Conservation (phyloP, 2,113 vertebrate genomes). For the Narcine bancroftii region DNA sequence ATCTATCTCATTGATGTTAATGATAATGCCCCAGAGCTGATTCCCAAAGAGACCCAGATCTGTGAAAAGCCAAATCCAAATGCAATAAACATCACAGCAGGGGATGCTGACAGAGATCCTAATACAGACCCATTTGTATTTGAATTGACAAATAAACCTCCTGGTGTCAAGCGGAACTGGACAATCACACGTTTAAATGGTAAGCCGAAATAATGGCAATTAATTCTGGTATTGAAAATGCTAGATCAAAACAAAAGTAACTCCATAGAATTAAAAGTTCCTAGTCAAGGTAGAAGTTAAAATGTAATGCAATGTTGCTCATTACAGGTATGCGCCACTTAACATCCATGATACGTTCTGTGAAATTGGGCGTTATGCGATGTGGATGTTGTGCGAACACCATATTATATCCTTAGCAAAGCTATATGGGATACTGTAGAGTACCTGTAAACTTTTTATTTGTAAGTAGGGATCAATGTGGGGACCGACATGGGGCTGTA, state of each 20-base stretch:
- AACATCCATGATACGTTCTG: too few species aligned
- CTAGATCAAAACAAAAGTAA: not conserved
- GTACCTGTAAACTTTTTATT: too few species aligned
- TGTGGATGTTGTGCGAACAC: too few species aligned
- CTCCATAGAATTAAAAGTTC: not conserved
- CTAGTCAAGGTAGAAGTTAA: not conserved
- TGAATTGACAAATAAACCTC: slow-evolving; percentile 75
- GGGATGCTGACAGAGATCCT: slow-evolving; percentile 79
- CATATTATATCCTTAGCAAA: too few species aligned
- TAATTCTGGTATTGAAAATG: not conserved
- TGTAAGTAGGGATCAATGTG: too few species aligned
- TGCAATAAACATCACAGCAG: slow-evolving; percentile 86
- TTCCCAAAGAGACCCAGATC: slow-evolving; percentile 85
- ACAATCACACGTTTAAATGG: slow-evolving; percentile 83
- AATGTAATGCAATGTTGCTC: not conserved
- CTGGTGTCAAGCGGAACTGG: slow-evolving; percentile 85
- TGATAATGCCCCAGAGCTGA: slow-evolving; percentile 82
- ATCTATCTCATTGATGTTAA: slow-evolving; percentile 95
- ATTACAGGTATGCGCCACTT: too few species aligned
- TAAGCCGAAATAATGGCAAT: slow-evolving; percentile 50
- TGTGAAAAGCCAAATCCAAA: slow-evolving; percentile 76
- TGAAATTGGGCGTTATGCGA: too few species aligned
- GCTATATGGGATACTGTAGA: too few species aligned
- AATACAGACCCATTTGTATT: slow-evolving; percentile 91
- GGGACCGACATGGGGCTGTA: too few species aligned